These are phyloP conservation scores for Drosophila suboccidentalis DNA, from an alignment of 2,888 invertebrate species.

Conservation along the genomic window DNA sequence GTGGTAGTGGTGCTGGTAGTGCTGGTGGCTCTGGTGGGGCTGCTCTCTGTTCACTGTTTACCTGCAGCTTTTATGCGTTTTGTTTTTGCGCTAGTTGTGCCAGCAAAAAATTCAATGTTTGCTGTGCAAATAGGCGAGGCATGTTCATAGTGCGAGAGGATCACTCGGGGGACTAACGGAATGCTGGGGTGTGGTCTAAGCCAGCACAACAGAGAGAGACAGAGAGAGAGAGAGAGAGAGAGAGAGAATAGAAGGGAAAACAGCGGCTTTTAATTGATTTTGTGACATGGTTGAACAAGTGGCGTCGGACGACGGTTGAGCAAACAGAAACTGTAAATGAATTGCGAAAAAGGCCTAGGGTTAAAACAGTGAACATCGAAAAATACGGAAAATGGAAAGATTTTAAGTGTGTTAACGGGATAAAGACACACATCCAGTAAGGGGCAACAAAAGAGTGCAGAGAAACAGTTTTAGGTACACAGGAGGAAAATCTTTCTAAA, in stretches of 20 bases:
- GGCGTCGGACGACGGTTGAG: slow-evolving; percentile 33
- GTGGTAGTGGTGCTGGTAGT: not conserved
- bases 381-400: slow-evolving; percentile 13
- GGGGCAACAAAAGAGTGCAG: not conserved
- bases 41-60: slow-evolving; percentile 44
- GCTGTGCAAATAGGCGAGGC: slow-evolving; percentile 51
- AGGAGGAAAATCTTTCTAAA: too few relatives aligned
- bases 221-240: not conserved
- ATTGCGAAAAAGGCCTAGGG: slow-evolving; percentile 35
- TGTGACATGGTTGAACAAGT: slow-evolving; percentile 49
- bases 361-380: not conserved
- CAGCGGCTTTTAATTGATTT: slow-evolving; percentile 66
- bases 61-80: slow-evolving; percentile 36
- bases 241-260: not conserved
- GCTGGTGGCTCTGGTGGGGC: not conserved
- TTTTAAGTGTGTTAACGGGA: not conserved
- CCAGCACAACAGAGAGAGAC: not conserved
- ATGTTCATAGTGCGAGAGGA: slow-evolving; percentile 1
- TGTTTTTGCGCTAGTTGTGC: slow-evolving; percentile 28
- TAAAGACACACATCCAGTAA: not conserved
- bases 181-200: not conserved
- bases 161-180: slow-evolving; percentile 4
- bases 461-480: not conserved
- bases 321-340: slow-evolving; percentile 41
- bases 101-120: slow-evolving; percentile 24